These are phyloP conservation scores for Gobionotothen gibberifrons DNA, from an alignment of 2,797 vertebrate genomes.

Conservation along the genomic window DNA sequence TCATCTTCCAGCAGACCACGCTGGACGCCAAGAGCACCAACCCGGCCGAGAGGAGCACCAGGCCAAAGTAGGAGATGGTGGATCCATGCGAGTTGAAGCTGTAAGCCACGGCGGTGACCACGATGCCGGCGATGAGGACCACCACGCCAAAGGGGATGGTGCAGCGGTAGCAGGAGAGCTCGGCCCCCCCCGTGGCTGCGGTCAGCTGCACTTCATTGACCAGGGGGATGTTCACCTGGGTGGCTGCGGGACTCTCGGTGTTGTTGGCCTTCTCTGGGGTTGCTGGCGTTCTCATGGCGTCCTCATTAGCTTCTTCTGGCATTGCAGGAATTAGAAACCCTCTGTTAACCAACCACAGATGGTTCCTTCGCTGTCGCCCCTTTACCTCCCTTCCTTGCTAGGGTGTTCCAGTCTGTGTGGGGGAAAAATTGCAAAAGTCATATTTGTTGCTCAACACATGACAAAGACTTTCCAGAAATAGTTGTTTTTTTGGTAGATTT, in stretches of 20 bases:
- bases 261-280: slow-evolving; percentile 85
- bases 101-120: slow-evolving; percentile 94
- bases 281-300: slow-evolving; percentile 83
- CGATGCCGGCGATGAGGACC: slow-evolving; percentile 91
- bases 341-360: slow-evolving; percentile 54
- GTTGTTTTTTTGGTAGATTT: slow-evolving; percentile 53
- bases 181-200: slow-evolving; percentile 92
- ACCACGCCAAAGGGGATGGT: slow-evolving; percentile 94
- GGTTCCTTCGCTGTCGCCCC: slow-evolving; percentile 19
- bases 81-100: slow-evolving; percentile 97
- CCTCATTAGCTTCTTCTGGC: slow-evolving; percentile 88
- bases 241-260: slow-evolving; percentile 73
- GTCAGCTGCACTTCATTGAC: slow-evolving; percentile 92
- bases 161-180: slow-evolving; percentile 97
- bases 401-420: slow-evolving; percentile 43
- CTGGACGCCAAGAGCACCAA: slow-evolving; percentile 90
- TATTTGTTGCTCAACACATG: slow-evolving; percentile 52
- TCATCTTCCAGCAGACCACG: slow-evolving; percentile 90
- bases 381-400: slow-evolving; percentile 50
- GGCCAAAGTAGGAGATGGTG: slow-evolving; percentile 93
- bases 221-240: slow-evolving; percentile 79
- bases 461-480: slow-evolving; percentile 1
- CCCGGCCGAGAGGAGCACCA: slow-evolving; percentile 91
- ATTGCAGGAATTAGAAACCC: slow-evolving; percentile 76
- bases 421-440: slow-evolving; percentile 20